Base-by-base conservation (phyloP, 2,113 vertebrate genomes). In the Opisthocomus hoazin region DNA sequence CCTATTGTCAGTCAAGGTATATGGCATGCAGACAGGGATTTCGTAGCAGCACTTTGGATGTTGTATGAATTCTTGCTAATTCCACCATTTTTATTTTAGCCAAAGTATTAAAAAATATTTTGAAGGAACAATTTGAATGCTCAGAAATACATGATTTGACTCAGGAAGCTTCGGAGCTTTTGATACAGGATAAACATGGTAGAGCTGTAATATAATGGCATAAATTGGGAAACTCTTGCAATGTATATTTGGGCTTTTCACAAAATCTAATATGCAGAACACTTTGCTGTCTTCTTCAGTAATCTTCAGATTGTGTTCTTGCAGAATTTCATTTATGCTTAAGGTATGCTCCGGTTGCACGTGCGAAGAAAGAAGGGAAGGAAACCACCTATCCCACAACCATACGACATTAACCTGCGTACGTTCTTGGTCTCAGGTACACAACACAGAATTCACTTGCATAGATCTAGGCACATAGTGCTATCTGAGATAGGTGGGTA, bases 1-100 rank as follows among this genome's bases (percentile, higher is more conserved):
- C 94, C 92, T 95, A 39, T 84, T 97, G 97, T 97, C 96, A 96
- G 22, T 97, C 96, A 97, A 76, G 58, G 76, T 86, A 53, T 85
- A 69, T 74, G 84, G 54, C 85, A 85, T 45, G 61, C 73, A 96
- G 36, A 22, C 27, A 50, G 30, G 48, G 15, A 69, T 92, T 96
- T 94, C 37, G 37, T 87, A 57, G 77, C 41, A 95, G 91, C 34
- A 12, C 66, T 87, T 84, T 20, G 29, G 78, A 54, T 64, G 32
- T 80, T 90, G 32, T 60, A 29, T 86, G 84, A 87, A 60, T 92
- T 66, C 57, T 82, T 82, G 37, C 15, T 89, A 79, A 43, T 65
- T 70, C 53, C 41, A 30, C 32, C 6, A 9, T 69, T 92, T 86
- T 45, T 64, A 36, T 87, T 94, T 82, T 65, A 76, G 54, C 32